Evolutionary conservation across 1,140 invertebrate species (phyloP), one percentile per base, ranked within the genome.

Genomic region (Heliconius congener): DNA sequence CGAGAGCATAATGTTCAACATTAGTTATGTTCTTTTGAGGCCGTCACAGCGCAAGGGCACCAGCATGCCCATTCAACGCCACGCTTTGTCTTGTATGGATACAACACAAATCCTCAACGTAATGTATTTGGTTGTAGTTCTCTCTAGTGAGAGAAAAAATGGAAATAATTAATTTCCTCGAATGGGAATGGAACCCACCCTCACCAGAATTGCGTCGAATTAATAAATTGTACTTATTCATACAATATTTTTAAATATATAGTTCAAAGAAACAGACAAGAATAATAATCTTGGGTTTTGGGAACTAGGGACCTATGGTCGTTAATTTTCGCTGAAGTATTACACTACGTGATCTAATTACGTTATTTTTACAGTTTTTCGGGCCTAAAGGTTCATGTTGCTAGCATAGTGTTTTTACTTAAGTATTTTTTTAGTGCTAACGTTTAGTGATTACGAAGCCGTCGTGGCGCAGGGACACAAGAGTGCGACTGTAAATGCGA

Each of bases 301-400:
- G 60, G 23, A 66, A 27, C 60, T 66, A 66, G 55, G 55, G 55
- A 23, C 23, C 60, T 42, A 74, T 52, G 8, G 73, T 30, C 46
- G 46, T 55, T 74, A 52, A 74, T 52, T 74, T 74, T 30, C 52
- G 4, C 52, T 74, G 23, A 74, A 30, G 46, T 74, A 74, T 74
- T 16, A 66, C 60, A 66, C 46, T 74, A 74, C 73, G 73, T 74
- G 73, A 74, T 52, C 46, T 30, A 74, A 74, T 74, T 74, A 74
- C 73, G 46, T 30, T 74, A 55, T 74, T 74, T 52, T 74, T 52
- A 55, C 30, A 27, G 46, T 52, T n/a, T 74, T 18, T 18, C 23
- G 13, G 46, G 16, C 73, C 27, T 74, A 18, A 74, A 30, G 46
- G 13, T 50, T 34, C 11, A n/a, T 66, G 23, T 66, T 27, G 57